Conservation (phyloP, 2,113 vertebrate genomes). For the Beaufortia kweichowensis region DNA sequence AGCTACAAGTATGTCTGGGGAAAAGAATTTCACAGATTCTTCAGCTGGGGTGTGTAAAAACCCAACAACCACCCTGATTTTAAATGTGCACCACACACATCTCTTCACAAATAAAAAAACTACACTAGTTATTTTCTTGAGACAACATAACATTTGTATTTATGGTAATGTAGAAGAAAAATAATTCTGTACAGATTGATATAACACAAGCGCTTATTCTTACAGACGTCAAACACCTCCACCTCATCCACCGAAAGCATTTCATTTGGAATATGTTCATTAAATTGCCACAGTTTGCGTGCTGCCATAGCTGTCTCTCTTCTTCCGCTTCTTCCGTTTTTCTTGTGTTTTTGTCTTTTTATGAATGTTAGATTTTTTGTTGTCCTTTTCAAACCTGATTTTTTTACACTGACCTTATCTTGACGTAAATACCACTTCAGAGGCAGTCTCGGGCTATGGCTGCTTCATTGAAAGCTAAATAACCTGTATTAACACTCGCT, state of each 20-base stretch:
- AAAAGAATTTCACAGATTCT: too few relatives aligned
- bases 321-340: not conserved
- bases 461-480: constrained; percentile 30
- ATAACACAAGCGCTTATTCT: not conserved
- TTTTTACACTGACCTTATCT: constrained; percentile 52
- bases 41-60: too few relatives aligned
- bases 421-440: constrained; percentile 39
- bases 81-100: too few relatives aligned
- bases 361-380: constrained; percentile 61
- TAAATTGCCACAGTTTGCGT: not conserved
- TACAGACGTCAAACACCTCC: not conserved
- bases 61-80: not conserved
- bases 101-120: too few relatives aligned
- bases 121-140: not conserved
- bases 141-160: constrained; percentile 5
- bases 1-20: too few relatives aligned
- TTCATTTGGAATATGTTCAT: constrained; percentile 6
- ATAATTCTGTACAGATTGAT: not conserved
- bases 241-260: not conserved
- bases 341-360: constrained; percentile 26
- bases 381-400: constrained; percentile 53
- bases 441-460: not conserved
- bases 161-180: not conserved
- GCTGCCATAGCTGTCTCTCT: constrained; percentile 34
- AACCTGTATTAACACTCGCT: constrained; percentile 15